Base-by-base conservation (phyloP, 1,140 invertebrate species). In the Trachymyrmex septentrionalis region DNA sequence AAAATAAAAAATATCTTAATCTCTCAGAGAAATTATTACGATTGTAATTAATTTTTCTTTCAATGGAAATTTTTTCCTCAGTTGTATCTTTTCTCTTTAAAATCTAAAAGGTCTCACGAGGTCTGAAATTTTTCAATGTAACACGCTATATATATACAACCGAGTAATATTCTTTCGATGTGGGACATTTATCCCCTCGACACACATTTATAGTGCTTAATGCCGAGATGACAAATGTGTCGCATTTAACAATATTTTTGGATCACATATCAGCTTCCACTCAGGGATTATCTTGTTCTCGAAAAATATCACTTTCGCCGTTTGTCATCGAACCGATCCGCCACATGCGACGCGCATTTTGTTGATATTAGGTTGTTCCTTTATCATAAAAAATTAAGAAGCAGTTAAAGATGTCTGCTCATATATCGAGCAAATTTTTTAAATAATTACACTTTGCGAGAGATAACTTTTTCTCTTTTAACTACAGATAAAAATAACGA, bases 201-300 rank as follows among this genome's bases (percentile, higher is more conserved):
- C 55, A 67, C 66, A 14, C 44, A 77, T 77, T 84, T 80, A 67
- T 64, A 66, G 75, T 88, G 86, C 86, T 92, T 91, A 91, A 92
- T 81, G 63, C 59, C 85, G 27, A 44, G 67, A 89, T 89, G 93
- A 93, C 88, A 92, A 92, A 93, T 92, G 91, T 80, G 61, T 59
- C 53, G 87, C 80, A 85, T 92, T 92, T 90, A 91, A 80, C 77
- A 86, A 88, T 90, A 92, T 92, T 93, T 92, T 92, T 89, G 92
- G 90, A 92, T 93, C 90, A 91, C 81, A 87, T 75, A 89, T 93
- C 91, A 87, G 90, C 90, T 92, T 91, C 85, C 69, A 71, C 85
- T 90, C 77, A 64, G 81, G 87, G 91, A 92, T 92, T 92, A 93
- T 93, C 92, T 87, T 89, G 85, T 91, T 61, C 85, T 12, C 53